These are phyloP conservation scores for Danio choprae DNA, from an alignment of 2,797 vertebrate genomes.

Conservation along the genomic window DNA sequence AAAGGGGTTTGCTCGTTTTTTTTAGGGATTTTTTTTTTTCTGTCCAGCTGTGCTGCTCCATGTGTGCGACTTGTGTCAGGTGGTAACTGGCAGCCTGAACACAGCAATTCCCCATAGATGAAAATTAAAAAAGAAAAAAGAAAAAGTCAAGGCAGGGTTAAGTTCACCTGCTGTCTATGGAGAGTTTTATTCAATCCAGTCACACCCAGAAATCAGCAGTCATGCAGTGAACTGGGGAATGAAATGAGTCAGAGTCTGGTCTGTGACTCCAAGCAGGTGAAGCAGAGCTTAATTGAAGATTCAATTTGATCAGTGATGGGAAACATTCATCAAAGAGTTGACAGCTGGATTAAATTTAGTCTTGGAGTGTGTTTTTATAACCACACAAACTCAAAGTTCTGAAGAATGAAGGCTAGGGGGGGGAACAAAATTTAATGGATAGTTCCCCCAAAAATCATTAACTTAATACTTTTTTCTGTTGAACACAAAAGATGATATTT, in stretches of 20 bases:
- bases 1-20: neutral
- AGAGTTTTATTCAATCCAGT: slow-evolving; percentile 23
- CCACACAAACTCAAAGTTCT: neutral
- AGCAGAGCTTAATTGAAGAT: slow-evolving; percentile 27
- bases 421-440: no score
- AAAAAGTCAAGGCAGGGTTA: slow-evolving; percentile 10
- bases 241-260: slow-evolving; percentile 30
- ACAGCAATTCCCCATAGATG: slow-evolving; percentile 28
- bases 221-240: slow-evolving; percentile 22
- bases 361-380: neutral
- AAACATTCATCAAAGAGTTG: neutral
- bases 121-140: no score
- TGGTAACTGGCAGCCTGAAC: slow-evolving; percentile 35
- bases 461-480: no score
- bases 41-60: slow-evolving; percentile 29
- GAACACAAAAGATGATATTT: no score
- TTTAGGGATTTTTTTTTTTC: slow-evolving; percentile 34
- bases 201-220: slow-evolving; percentile 35
- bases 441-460: no score
- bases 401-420: neutral
- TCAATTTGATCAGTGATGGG: slow-evolving; percentile 25
- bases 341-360: slow-evolving; percentile 3
- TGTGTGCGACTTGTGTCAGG: slow-evolving; percentile 20
- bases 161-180: slow-evolving; percentile 46
- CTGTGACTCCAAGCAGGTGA: slow-evolving; percentile 38